These are phyloP conservation scores for Henricia sp. DNA, from an alignment of 53 echinoderm and acorn worm genomes.

Conservation along the genomic window DNA sequence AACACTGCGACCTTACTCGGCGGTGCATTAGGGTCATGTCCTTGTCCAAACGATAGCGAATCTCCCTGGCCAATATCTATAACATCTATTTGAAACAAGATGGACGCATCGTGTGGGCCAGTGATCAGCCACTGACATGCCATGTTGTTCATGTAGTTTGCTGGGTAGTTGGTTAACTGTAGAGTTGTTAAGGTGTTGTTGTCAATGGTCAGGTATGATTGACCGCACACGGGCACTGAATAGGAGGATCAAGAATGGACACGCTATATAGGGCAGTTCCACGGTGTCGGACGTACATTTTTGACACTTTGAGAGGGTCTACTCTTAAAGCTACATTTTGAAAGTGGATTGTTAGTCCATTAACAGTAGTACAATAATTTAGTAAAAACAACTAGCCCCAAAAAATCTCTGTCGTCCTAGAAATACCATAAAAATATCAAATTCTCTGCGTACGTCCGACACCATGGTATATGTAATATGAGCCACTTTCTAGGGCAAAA, in stretches of 20 bases:
- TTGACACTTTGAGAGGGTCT: no score
- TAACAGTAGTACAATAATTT: no score
- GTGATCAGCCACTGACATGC: constrained; percentile 37
- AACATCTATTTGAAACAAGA: constrained; percentile 2
- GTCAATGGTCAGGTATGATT: constrained; percentile 13
- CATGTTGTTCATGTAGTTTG: background rate
- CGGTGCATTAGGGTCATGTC: background rate
- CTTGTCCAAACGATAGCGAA: background rate
- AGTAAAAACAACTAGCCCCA: no score
- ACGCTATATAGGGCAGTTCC: no score
- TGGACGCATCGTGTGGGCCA: constrained; percentile 2
- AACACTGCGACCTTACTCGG: background rate
- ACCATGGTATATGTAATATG: no score
- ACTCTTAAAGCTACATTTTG: no score
- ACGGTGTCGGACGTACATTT: no score
- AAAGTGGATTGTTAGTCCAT: no score
- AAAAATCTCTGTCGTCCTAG: no score
- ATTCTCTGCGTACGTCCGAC: no score
- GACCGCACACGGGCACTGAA: constrained; percentile 12
- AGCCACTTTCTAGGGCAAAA: no score
- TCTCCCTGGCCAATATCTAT: background rate
- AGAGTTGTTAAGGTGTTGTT: background rate
- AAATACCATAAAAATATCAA: no score
- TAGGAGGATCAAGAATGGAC: background rate
- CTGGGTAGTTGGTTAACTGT: constrained; percentile 30